Percentiles rank a stretch among this genome's conserved stretches.
Conservation (phyloP, 2,113 vertebrate genomes). For the Sinocyclocheilus rhinocerous region DNA sequence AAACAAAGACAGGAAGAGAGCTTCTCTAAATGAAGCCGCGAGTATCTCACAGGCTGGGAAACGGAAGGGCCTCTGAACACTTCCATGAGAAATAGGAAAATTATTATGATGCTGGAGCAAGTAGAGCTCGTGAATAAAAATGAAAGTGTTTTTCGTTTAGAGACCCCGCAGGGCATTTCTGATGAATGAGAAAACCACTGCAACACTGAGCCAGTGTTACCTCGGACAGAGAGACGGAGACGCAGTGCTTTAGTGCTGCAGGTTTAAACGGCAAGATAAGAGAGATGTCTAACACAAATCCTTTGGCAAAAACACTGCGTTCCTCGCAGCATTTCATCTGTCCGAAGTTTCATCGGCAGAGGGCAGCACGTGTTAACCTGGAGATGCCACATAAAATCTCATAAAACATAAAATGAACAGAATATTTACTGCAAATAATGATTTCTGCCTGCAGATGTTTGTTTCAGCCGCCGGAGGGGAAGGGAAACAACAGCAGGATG, state of each 20-base stretch:
- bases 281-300: not conserved
- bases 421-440: not conserved
- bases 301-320: not conserved
- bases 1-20: conserved; percentile 63
- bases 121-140: not conserved
- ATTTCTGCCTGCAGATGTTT: conserved; percentile 54
- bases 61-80: conserved; percentile 4
- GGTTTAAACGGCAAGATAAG: not conserved
- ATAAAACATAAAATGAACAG: not conserved
- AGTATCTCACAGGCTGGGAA: conserved; percentile 12
- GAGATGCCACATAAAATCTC: not conserved
- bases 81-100: not conserved
- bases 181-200: conserved; percentile 7
- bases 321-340: not conserved
- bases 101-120: not conserved
- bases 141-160: not conserved
- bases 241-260: not conserved
- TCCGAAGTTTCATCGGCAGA: not conserved
- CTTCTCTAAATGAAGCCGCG: conserved; percentile 34
- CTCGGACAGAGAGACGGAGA: not conserved
- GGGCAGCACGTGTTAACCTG: not conserved
- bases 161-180: not conserved
- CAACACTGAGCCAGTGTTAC: not conserved
- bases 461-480: conserved; percentile 40
- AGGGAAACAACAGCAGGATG: conserved; percentile 51